phyloP scores from a whole-genome alignment of 2,888 invertebrate species.

The Amphipoea lucens region DNA sequence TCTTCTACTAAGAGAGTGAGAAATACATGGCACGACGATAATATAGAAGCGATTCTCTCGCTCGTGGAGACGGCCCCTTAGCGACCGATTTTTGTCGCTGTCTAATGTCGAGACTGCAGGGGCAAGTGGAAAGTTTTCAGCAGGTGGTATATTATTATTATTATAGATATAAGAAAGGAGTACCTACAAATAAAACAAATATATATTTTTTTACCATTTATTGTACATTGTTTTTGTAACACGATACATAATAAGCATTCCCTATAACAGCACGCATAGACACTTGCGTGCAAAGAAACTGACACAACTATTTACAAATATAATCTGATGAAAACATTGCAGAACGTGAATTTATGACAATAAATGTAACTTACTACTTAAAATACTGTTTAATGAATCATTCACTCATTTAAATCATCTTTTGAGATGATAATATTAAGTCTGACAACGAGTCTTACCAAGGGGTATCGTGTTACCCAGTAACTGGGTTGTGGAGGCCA shows the following conservation, averaged over 20 bases:
- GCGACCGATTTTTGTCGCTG: too few species aligned
- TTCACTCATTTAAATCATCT: not conserved
- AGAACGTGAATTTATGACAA: not conserved
- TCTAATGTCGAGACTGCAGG: too few species aligned
- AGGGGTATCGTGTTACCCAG: not conserved
- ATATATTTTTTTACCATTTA: slow-evolving; percentile 79
- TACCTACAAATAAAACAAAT: slow-evolving; percentile 27
- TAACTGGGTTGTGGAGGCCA: not conserved
- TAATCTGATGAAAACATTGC: not conserved
- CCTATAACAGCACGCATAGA: slow-evolving; percentile 80
- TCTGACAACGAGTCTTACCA: not conserved
- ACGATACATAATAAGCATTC: slow-evolving; percentile 85
- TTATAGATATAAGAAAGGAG: not conserved
- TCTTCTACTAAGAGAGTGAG: too few species aligned
- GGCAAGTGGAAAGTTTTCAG: not conserved
- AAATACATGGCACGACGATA: too few species aligned
- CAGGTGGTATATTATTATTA: not conserved
- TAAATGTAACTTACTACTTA: too few species aligned
- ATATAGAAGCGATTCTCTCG: too few species aligned
- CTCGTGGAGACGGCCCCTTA: too few species aligned
- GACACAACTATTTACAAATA: slow-evolving; percentile 36
- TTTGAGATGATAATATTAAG: not conserved
- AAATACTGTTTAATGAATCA: not conserved
- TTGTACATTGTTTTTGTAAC: slow-evolving; percentile 87
- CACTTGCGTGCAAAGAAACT: slow-evolving; percentile 67